phyloP scores from a whole-genome alignment of 2,113 vertebrate genomes.

The Cyprinodon tularosa region DNA sequence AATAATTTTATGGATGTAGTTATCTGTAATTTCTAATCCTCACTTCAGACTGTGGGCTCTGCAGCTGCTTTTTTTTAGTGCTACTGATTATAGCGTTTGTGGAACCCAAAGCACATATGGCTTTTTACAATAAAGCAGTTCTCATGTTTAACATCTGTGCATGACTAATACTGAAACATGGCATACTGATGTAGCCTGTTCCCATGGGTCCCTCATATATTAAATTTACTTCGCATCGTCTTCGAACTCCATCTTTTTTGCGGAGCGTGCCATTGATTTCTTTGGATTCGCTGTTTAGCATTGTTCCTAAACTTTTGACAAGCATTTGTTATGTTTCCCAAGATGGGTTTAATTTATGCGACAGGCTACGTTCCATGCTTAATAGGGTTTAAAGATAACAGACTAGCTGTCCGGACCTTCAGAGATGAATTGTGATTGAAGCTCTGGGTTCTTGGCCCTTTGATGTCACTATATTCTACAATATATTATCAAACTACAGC shows the following conservation, averaged over 20 bases:
- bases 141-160: constrained; percentile 69
- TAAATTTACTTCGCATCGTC: constrained; percentile 55
- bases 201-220: constrained; percentile 44
- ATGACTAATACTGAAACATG: constrained; percentile 64
- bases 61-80: constrained; percentile 66
- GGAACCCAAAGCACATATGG: constrained; percentile 61
- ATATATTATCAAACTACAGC: constrained; percentile 33
- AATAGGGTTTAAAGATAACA: constrained; percentile 27
- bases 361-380: constrained; percentile 42
- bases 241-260: constrained; percentile 30
- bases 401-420: constrained; percentile 37
- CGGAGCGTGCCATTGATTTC: constrained; percentile 12
- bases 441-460: constrained; percentile 44
- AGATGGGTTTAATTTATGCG: constrained; percentile 46
- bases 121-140: constrained; percentile 51
- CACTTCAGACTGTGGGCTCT: constrained; percentile 43
- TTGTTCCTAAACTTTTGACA: constrained; percentile 47
- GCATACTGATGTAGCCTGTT: constrained; percentile 55
- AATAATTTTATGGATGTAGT: constrained; percentile 46
- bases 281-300: constrained; percentile 37
- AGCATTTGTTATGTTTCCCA: constrained; percentile 44
- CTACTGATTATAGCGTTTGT: constrained; percentile 78
- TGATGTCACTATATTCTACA: constrained; percentile 34
- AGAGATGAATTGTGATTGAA: constrained; percentile 37
- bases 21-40: constrained; percentile 60